Evolutionary conservation across 2,888 invertebrate genomes (phyloP).

Genomic region (Trypoxylon attenuatum): DNA sequence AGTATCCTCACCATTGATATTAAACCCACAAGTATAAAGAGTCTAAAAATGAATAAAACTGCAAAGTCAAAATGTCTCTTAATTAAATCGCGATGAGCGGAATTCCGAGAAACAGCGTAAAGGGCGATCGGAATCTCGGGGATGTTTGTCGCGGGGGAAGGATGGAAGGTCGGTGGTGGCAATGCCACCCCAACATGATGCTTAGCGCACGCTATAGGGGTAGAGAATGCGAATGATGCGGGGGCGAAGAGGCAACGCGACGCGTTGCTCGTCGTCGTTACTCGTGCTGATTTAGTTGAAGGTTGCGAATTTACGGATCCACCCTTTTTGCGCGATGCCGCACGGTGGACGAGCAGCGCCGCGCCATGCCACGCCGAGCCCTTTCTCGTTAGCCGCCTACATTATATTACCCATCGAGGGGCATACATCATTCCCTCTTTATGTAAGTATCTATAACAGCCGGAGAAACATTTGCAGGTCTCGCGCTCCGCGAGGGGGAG

Average conservation of each 20-base stretch:
- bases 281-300: conserved; percentile 61
- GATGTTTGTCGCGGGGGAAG: no score
- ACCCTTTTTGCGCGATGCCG: conserved; percentile 53
- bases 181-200: no score
- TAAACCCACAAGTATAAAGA: no score
- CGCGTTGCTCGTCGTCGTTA: conserved; percentile 54
- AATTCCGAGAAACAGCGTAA: no score
- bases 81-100: no score
- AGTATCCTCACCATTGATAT: no score
- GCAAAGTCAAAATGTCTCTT: no score
- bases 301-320: conserved; percentile 65
- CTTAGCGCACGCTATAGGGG: conserved; percentile 9
- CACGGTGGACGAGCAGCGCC: conserved; percentile 3
- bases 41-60: no score
- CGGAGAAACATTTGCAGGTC: conserved; percentile 71
- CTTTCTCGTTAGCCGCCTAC: conserved; percentile 74
- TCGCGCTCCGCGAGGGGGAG: conserved; percentile 53
- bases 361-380: conserved; percentile 50
- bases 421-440: conserved; percentile 71
- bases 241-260: conserved; percentile 41
- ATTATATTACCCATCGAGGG: conserved; percentile 72
- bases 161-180: no score
- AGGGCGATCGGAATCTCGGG: no score
- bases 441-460: conserved; percentile 72
- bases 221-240: conserved; percentile 30